Percentiles rank a stretch among this genome's conserved stretches.
These are phyloP conservation scores for Henicopernis longicauda DNA, from an alignment of 2,113 vertebrate genomes.

Conservation along the genomic window DNA sequence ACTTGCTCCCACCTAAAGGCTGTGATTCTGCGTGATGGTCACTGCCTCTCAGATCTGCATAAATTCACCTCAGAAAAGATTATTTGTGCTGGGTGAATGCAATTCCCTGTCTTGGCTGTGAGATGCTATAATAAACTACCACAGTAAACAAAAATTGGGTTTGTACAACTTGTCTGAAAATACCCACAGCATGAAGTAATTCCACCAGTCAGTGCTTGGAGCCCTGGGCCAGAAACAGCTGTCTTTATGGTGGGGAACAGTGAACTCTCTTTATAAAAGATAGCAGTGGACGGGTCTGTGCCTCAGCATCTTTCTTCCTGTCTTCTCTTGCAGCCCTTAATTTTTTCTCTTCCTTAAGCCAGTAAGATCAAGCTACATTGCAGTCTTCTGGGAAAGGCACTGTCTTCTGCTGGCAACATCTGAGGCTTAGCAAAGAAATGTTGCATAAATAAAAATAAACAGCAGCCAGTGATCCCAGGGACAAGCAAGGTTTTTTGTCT, in stretches of 20 bases:
- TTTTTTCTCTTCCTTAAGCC: neutral
- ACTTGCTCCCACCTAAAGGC: neutral
- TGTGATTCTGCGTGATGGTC: neutral
- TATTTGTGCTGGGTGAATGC: neutral
- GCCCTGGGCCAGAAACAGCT: neutral
- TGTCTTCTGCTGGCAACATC: neutral
- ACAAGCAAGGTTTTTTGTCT: neutral
- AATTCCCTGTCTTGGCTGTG: neutral
- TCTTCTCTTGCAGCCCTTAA: neutral
- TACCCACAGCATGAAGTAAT: neutral
- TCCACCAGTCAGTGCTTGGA: neutral
- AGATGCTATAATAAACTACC: neutral
- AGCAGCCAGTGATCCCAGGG: neutral
- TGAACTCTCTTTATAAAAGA: neutral
- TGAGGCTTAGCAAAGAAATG: neutral
- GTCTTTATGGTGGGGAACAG: fast-evolving
- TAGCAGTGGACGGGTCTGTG: neutral
- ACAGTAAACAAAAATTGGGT: neutral
- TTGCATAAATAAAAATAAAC: neutral
- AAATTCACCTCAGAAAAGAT: neutral
- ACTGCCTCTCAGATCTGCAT: neutral
- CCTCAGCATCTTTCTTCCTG: neutral
- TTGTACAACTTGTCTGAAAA: neutral
- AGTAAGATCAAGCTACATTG: neutral
- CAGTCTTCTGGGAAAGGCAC: neutral